Base-by-base conservation (phyloP, 2,113 vertebrate genomes). In the Desmodus rotundus region DNA sequence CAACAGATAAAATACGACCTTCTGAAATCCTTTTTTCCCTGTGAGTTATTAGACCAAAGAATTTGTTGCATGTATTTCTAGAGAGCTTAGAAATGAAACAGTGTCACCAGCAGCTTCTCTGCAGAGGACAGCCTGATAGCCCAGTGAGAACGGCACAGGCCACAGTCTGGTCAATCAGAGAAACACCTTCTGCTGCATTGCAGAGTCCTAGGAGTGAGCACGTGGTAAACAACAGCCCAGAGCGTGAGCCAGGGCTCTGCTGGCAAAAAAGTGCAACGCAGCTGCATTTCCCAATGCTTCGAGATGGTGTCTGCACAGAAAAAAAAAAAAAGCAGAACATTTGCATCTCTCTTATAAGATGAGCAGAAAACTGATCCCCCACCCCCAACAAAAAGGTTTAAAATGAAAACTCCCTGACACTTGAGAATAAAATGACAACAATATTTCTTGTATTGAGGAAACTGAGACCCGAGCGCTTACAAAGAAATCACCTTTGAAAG, bases 181-280 rank as follows among this genome's bases (percentile, higher is more conserved):
- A 38, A 50, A 52, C 36, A 47, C 33, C 76, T 86, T 72, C 33
- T 45, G 5, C 94, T 78, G 97, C 97, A 93, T 63, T 96, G 96
- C 95, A 86, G 97, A 89, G 47, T n/a, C 78, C 11, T 2, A 52
- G 36, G 10, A 56, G 20, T 13, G 0, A 38, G 31, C 0, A 10
- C 1, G 0, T 45, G 72, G 84, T 68, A 96, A 92, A 95, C 76
- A 72, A 26, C 54, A 84, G 38, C 68, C 0, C 3, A 10, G 14
- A 11, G 2, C 0, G 36, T 8, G 50, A 80, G 63, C 80, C 43
- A 8, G 74, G 43, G 58, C 76, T 90, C 76, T 95, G 92, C 76
- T 20, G 22, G 65, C 8, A 1, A 63, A 65, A 31, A 0, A 0
- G 47, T 2, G 11, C 56, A 36, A 16, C 7, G 52, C 70, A 88